Evolutionary conservation across 2,888 invertebrate species (phyloP), one percentile per base, ranked within the genome.

Genomic region (Lasioglossum villosulum): DNA sequence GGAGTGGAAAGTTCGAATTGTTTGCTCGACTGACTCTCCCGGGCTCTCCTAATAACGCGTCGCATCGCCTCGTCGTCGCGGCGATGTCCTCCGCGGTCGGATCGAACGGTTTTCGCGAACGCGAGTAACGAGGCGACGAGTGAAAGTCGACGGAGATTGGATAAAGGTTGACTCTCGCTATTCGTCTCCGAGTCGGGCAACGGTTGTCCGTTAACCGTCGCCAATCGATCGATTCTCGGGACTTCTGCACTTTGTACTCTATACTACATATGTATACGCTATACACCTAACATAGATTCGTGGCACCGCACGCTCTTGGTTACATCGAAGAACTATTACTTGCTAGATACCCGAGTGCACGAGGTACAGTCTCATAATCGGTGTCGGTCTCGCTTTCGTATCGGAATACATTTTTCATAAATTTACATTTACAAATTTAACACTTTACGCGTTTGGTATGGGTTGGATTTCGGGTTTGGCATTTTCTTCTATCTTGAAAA

Each of bases 1-100:
- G 45, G 6, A 56, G 72, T 63, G 70, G 70, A 52, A 82, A 71
- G 59, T 83, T 75, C 77, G 45, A 75, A 82, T 84, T 78, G 83
- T 78, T 77, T 77, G 76, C 76, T 59, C 73, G 30, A 45, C 34
- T 30, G 6, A n/a, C 45, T 48, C 66, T 52, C 37, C 23, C 68
- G 34, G 37, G 37, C 78, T 27, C 30, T 73, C 34, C 68, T 77
- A 63, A 74, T 70, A 82, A 77, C 73, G 82, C 75, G 75, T 30
- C 30, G 45, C 27, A 19, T 27, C 27, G 27, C 6, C 63, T 63
- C 63, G 63, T 8, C 16, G 23, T n/a, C 37, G 37, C 39, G 23
- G 39, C n/a, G 39, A 23, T 66, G 72, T 30, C 45, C 72, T 45
- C 27, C 30, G 45, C 45, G 73, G 73, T 48, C 45, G 30, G 30